Evolutionary conservation across 1,140 invertebrate genomes (phyloP).

Genomic region (Ceratoteleas bidentatus): DNA sequence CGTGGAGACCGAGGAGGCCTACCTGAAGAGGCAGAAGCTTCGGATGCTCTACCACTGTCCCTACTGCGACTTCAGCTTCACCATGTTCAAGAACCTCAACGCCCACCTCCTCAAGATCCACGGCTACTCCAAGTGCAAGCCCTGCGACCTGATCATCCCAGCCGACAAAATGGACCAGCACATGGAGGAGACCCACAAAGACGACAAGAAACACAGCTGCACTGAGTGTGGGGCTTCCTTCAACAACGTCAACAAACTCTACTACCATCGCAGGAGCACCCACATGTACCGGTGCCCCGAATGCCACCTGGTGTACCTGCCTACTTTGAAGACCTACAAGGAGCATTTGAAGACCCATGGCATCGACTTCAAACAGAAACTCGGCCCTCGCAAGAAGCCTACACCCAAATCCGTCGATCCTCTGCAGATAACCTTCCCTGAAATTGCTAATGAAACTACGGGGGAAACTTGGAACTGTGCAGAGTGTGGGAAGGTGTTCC

Average conservation of each 20-base stretch:
- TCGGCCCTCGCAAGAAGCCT: not conserved
- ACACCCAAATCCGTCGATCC: not conserved
- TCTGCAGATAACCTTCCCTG: not conserved
- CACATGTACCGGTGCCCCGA: conserved; percentile 39
- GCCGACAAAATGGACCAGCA: conserved; percentile 7
- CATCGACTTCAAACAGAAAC: not conserved
- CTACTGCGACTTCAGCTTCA: conserved; percentile 31
- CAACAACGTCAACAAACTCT: conserved; percentile 6
- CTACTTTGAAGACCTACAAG: conserved; percentile 19
- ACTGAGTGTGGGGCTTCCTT: not conserved
- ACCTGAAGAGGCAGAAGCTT: conserved; percentile 1
- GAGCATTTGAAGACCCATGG: conserved; percentile 35
- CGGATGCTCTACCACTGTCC: conserved; percentile 18
- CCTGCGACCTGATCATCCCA: conserved; percentile 9
- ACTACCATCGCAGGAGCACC: conserved; percentile 20
- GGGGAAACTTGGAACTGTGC: not conserved
- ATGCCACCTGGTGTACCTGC: conserved; percentile 9
- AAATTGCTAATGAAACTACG: not conserved
- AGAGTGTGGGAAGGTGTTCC: conserved; percentile 37
- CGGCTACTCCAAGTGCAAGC: conserved; percentile 14
- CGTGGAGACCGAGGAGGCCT: not conserved
- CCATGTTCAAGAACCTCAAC: conserved; percentile 11
- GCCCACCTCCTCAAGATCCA: conserved; percentile 23
- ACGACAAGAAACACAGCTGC: conserved; percentile 14
- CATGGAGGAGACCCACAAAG: not conserved